Evolutionary conservation across 1,140 invertebrate species (phyloP), one percentile per base, ranked within the genome.

Genomic region (Euura lappo): DNA sequence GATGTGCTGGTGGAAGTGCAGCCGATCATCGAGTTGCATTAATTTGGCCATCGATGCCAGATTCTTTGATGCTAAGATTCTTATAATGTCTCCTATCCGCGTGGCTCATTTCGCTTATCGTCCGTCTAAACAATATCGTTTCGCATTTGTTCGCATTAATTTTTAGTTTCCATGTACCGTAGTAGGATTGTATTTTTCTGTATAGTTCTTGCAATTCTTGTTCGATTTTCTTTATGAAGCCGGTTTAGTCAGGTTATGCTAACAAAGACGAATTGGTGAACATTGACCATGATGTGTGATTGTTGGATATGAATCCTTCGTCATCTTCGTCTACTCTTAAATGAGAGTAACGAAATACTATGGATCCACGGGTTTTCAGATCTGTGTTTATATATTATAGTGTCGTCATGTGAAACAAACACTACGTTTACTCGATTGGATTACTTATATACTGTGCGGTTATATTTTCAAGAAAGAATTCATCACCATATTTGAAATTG

Each of bases 101-200:
- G 28, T 28, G 28, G 28, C 28, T 28, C 28, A 47, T 67, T 11
- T 68, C 44, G n/a, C n/a, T n/a, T 6, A 13, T 13, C 10, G 44
- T 65, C 6, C 8, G 70, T n/a, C 70, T 10, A 43, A 72, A 75
- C 10, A 75, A n/a, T 13, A 71, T 74, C 2, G 74, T 75, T 65
- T 75, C 74, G 13, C 71, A 71, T 67, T 75, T 75, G 7, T 2
- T 2, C 7, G 42, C 28, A 45, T 71, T 72, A 3, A 71, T 44
- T 65, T 64, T 65, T 10, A 72, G 66, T 68, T 42, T 13, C 74
- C 64, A 75, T 0, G 65, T 75, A 44, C 44, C n/a, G 42, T 71
- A 75, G 44, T 69, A 75, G 28, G 28, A 28, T 28, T 28, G 28
- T 28, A 28, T 28, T 28, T 28, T 28, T 28, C 28, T 28, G 28